phyloP scores from a whole-genome alignment of 2,797 vertebrate species.

The Anabas testudineus region DNA sequence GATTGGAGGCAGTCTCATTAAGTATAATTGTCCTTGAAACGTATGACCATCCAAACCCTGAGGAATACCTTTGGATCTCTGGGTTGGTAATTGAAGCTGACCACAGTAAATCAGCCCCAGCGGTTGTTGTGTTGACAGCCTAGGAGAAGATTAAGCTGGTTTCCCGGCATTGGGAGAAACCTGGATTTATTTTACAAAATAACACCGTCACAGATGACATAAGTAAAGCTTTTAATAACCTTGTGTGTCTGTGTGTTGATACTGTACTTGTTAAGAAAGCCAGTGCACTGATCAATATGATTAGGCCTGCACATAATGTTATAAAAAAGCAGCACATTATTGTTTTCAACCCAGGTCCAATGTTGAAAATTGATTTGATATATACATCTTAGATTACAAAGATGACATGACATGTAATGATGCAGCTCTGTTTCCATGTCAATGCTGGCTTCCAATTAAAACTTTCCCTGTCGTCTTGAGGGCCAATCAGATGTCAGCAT shows the following conservation, averaged over 20 bases:
- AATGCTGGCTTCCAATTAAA: constrained; percentile 24
- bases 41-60: constrained; percentile 70
- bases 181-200: constrained; percentile 75
- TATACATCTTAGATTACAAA: constrained; percentile 15
- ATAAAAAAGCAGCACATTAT: constrained; percentile 39
- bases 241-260: constrained; percentile 19
- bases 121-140: constrained; percentile 62
- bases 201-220: constrained; percentile 63
- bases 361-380: constrained; percentile 9
- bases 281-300: constrained; percentile 33
- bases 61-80: constrained; percentile 72
- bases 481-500: constrained; percentile 49
- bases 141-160: constrained; percentile 73
- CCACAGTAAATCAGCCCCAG: constrained; percentile 76
- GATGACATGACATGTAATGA: neutral
- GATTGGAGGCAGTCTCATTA: constrained; percentile 78
- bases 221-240: constrained; percentile 73
- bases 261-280: constrained; percentile 14
- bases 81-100: constrained; percentile 76
- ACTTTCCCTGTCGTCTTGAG: constrained; percentile 47
- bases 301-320: constrained; percentile 1
- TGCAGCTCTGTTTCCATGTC: constrained; percentile 1
- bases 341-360: constrained; percentile 51
- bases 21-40: constrained; percentile 82
- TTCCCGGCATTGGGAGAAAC: constrained; percentile 66